phyloP scores from a whole-genome alignment of 2,113 vertebrate species.

The Protobothrops mucrosquamatus region DNA sequence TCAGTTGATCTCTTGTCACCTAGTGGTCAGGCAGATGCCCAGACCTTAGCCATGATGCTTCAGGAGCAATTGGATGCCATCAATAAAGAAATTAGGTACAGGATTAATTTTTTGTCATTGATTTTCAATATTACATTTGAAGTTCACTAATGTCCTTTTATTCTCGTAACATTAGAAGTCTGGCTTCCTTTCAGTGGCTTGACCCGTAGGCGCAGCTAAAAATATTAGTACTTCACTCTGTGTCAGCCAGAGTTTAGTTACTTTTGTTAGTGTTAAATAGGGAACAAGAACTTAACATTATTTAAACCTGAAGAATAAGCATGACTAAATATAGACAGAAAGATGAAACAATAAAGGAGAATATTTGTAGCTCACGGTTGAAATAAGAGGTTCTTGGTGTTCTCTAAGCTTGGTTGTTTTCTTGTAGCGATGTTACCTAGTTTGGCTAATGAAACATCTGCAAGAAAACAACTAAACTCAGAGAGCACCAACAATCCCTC shows the following conservation, averaged over 20 bases:
- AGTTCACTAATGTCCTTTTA: not conserved
- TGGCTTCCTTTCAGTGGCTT: not conserved
- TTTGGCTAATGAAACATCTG: too few relatives aligned
- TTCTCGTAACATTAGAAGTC: not conserved
- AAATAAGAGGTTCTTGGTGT: too few relatives aligned
- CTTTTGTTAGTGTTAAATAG: not conserved
- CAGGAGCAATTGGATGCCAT: slow-evolving; percentile 98
- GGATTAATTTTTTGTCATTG: not conserved
- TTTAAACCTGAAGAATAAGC: too few relatives aligned
- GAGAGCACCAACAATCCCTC: too few relatives aligned
- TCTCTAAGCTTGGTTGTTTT: too few relatives aligned
- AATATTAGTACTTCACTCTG: not conserved
- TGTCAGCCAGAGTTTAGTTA: not conserved
- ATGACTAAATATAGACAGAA: too few relatives aligned
- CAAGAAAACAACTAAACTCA: too few relatives aligned
- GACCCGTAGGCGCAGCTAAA: not conserved
- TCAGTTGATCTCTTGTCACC: slow-evolving; percentile 92
- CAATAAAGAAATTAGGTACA: slow-evolving; percentile 95
- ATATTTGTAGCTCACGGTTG: too few relatives aligned
- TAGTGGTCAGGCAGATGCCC: slow-evolving; percentile 92
- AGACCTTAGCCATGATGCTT: slow-evolving; percentile 95
- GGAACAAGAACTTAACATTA: not conserved
- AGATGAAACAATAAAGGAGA: too few relatives aligned
- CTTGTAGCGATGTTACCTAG: too few relatives aligned
- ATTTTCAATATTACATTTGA: not conserved